Evolutionary conservation across 2,888 invertebrate genomes (phyloP), one percentile per base, ranked within the genome.

Genomic region (Gibbula magus): DNA sequence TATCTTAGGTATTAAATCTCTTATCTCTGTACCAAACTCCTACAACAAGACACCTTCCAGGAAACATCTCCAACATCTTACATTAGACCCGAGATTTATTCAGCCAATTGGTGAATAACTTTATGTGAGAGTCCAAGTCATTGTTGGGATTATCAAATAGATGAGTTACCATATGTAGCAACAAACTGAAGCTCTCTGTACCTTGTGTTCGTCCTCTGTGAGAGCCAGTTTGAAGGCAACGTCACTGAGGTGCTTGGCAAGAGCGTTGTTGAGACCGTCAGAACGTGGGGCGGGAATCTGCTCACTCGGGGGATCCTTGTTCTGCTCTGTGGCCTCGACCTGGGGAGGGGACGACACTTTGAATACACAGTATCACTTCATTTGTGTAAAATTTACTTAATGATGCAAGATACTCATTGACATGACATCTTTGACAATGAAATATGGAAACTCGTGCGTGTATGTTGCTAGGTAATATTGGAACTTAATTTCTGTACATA

Each of bases 211-310:
- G 13, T 91, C 89, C 56, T 90, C 88, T 18, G 90, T 86, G 1
- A 92, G 85, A 5, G 91, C 91, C n/a, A 92, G 86, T 79, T 90
- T 92, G 81, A 89, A 89, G 56, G 90, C 91, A 20, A 91, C 80
- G 8, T 82, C 80, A 80, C 88, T 88, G 77, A 92, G 86, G 79
- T 92, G 90, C 29, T 85, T 80, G 16, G 91, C 89, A 29, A 92
- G 85, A 2, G 86, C 82, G 66, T 84, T 83, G 78, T 90, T 90
- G 20, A 92, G 78, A 10, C 91, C 91, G 84, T 92, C 92, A 29
- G 86, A 35, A 51, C 91, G 84, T n/a, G 82, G 79, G 0, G 89
- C 86, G 5, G 87, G 87, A 0, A 87, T 81, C 70, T 86, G 87
- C 81, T 91, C 92, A 86, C 91, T 91, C 5, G 91, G 92, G 25